These are phyloP conservation scores for Artibeus jamaicensis DNA, from an alignment of 2,797 vertebrate genomes.

Conservation along the genomic window DNA sequence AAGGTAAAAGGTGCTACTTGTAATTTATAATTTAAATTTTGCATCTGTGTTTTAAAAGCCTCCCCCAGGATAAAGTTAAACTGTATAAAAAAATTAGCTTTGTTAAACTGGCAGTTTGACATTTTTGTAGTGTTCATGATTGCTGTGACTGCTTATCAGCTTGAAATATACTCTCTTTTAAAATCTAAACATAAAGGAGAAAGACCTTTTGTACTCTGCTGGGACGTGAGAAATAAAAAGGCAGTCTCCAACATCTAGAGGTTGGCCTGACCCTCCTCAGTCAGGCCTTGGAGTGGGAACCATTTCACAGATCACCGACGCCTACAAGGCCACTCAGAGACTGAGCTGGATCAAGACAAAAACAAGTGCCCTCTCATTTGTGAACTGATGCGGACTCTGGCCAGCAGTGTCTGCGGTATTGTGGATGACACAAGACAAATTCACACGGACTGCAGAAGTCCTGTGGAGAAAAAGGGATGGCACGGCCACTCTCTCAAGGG, in stretches of 20 bases:
- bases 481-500: too few species aligned
- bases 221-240: background rate
- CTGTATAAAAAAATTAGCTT: background rate
- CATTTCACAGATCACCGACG: background rate
- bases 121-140: conserved; percentile 14
- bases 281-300: background rate
- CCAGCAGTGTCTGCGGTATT: too few species aligned
- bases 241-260: background rate
- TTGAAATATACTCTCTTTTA: background rate
- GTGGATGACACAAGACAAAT: too few species aligned
- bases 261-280: background rate
- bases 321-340: background rate
- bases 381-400: background rate
- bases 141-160: background rate
- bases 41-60: conserved; percentile 25
- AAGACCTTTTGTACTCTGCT: background rate
- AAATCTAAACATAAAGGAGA: conserved; percentile 50
- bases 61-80: background rate
- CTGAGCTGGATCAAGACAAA: background rate
- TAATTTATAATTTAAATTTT: conserved; percentile 49
- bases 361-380: background rate
- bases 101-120: conserved; percentile 6
- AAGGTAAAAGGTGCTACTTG: conserved; percentile 26
- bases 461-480: too few species aligned
- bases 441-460: too few species aligned